phyloP scores from a whole-genome alignment of 1,140 invertebrate genomes.

The Neuroterus valhalla region DNA sequence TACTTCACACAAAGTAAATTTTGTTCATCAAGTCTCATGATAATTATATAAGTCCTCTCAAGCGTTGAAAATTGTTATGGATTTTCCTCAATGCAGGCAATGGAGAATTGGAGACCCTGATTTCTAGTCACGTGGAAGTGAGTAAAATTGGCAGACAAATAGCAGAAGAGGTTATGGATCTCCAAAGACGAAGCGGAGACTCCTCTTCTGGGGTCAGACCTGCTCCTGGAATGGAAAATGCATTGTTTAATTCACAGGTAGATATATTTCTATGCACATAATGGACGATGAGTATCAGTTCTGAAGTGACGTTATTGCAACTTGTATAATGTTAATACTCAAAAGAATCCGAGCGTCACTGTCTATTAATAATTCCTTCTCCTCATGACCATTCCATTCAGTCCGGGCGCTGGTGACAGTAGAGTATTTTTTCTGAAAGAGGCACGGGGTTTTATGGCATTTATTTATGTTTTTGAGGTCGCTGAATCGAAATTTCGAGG shows the following conservation, averaged over 20 bases:
- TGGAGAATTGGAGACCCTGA: constrained; percentile 81
- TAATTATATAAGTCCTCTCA: background rate
- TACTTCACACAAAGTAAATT: constrained; percentile 77
- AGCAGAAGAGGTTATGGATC: constrained; percentile 82
- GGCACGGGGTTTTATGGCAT: too few relatives aligned
- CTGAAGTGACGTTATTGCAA: background rate
- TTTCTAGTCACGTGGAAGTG: constrained; percentile 84
- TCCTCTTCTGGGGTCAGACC: constrained; percentile 75
- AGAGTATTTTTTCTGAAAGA: too few relatives aligned
- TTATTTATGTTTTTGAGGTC: too few relatives aligned
- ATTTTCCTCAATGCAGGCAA: constrained; percentile 57
- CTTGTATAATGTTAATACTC: constrained; percentile 36
- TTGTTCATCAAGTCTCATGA: too few relatives aligned
- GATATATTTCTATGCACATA: constrained; percentile 33
- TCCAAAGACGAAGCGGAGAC: constrained; percentile 75
- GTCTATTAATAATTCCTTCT: background rate
- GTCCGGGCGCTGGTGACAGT: too few relatives aligned
- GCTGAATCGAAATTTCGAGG: too few relatives aligned
- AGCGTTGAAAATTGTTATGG: background rate
- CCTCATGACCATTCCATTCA: background rate
- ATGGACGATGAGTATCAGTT: too few relatives aligned
- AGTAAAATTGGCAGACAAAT: constrained; percentile 88
- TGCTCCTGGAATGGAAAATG: constrained; percentile 63
- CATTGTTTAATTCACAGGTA: constrained; percentile 66
- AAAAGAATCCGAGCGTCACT: constrained; percentile 5